These are phyloP conservation scores for Ophioninae sp. DNA, from an alignment of 2,888 invertebrate genomes.

Conservation along the genomic window DNA sequence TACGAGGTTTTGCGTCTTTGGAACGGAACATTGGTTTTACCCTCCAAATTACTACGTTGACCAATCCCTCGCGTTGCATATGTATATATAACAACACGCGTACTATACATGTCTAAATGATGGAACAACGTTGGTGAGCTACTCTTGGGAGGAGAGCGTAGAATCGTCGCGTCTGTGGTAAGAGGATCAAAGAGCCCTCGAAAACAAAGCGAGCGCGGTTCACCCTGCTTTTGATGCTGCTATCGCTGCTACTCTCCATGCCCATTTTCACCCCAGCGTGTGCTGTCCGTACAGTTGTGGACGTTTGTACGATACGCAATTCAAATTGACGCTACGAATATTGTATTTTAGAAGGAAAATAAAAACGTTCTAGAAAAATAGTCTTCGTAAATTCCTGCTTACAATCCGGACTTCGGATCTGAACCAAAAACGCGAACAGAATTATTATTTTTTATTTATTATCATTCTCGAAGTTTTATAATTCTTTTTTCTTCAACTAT, in stretches of 20 bases:
- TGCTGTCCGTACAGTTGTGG: neutral
- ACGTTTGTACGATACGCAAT: neutral
- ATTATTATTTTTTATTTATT: slow-evolving; percentile 35
- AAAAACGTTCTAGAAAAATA: neutral
- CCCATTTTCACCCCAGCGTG: slow-evolving; percentile 34
- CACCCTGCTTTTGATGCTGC: slow-evolving; percentile 22
- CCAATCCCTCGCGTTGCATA: neutral
- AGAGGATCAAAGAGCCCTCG: slow-evolving; percentile 61
- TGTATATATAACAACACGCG: neutral
- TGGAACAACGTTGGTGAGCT: neutral
- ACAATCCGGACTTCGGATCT: slow-evolving; percentile 9
- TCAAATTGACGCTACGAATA: slow-evolving; percentile 23
- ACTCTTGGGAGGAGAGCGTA: slow-evolving; percentile 44
- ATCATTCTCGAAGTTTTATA: slow-evolving; percentile 17
- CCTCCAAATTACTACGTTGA: neutral
- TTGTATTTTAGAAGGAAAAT: slow-evolving; percentile 17
- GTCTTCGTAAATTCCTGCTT: neutral
- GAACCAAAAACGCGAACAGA: slow-evolving; percentile 15
- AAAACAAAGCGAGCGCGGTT: slow-evolving; percentile 51
- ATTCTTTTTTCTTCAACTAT: slow-evolving; percentile 23
- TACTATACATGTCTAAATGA: neutral
- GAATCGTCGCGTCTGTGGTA: slow-evolving; percentile 43
- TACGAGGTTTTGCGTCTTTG: neutral
- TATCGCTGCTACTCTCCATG: slow-evolving; percentile 31
- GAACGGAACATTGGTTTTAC: neutral